Evolutionary conservation across 2,888 invertebrate genomes (phyloP), one percentile per base, ranked within the genome.

Genomic region (Eilema sororculum): DNA sequence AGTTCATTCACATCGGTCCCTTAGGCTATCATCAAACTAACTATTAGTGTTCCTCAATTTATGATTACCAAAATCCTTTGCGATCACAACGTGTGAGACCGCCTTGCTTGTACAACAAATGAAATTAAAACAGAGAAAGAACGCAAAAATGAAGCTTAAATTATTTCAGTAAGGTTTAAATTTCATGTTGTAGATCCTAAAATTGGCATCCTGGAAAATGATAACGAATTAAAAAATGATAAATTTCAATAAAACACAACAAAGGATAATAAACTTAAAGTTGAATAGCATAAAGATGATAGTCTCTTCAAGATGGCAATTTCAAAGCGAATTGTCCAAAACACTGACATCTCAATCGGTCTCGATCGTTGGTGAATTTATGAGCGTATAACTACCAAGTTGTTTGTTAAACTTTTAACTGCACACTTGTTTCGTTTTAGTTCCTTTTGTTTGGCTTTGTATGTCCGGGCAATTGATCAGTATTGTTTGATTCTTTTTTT

Each of bases 291-390:
- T 87, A 89, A 80, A 83, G 89, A 75, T 67, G 73, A 83, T 74
- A 79, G 84, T 86, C 28, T 69, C 68, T 66, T 76, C 78, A 46
- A 68, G 62, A 25, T 16, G 63, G 13, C 20, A 52, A 30, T 72
- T 69, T 30, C 41, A 58, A 30, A 62, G 64, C 37, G 58, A 71
- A 70, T 83, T 58, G 61, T 77, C 82, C 76, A 85, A 88, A 86
- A 82, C 81, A 73, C 81, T 88, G 90, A 93, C 91, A 91, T 90
- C 93, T 93, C 90, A 92, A 93, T 93, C 87, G 87, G 81, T 82
- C 82, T 83, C 85, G 84, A 87, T 89, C 89, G 88, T 89, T 86
- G 66, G 86, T 73, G 77, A 86, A 91, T 91, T 90, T 91, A 92
- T 86, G 89, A 82, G 80, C 83, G 76, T 81, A 86, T 88, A 88